Conservation (phyloP, 64 coral and sea anemone genomes). For the Montipora cactus region DNA sequence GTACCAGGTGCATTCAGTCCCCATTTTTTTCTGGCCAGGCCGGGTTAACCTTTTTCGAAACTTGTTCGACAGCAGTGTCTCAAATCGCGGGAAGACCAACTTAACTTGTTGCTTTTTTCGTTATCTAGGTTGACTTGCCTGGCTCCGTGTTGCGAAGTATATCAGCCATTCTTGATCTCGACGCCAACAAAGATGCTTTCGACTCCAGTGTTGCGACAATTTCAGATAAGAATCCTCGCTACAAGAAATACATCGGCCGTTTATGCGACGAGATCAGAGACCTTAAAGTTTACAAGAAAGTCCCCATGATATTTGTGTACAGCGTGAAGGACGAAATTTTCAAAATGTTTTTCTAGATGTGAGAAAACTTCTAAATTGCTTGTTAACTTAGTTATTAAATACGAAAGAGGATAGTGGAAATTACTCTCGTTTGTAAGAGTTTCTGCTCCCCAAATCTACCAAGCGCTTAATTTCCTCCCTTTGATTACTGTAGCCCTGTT, state of each 20-base stretch:
- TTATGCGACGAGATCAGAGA: slow-evolving; percentile 85
- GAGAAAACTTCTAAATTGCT: neutral
- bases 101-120: neutral
- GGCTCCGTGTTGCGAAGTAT: slow-evolving; percentile 75
- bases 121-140: slow-evolving; percentile 90
- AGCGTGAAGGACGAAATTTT: slow-evolving; percentile 89
- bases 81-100: too few relatives aligned
- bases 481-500: too few relatives aligned
- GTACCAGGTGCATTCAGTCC: too few relatives aligned
- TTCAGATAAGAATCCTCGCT: slow-evolving; percentile 70
- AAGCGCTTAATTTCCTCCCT: too few relatives aligned
- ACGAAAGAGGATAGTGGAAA: too few relatives aligned
- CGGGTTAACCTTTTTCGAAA: too few relatives aligned
- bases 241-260: slow-evolving; percentile 63
- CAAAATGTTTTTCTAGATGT: slow-evolving; percentile 78
- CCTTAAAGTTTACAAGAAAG: slow-evolving; percentile 74
- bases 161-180: slow-evolving; percentile 64
- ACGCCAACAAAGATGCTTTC: slow-evolving; percentile 69
- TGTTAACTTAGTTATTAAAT: neutral
- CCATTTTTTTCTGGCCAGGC: too few relatives aligned
- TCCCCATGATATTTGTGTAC: slow-evolving; percentile 86
- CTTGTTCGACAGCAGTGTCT: too few relatives aligned
- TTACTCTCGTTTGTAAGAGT: too few relatives aligned
- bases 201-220: slow-evolving; percentile 73
- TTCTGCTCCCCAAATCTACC: too few relatives aligned